Base-by-base conservation (phyloP, 1,140 invertebrate species). In the Hycleus phaleratus region DNA sequence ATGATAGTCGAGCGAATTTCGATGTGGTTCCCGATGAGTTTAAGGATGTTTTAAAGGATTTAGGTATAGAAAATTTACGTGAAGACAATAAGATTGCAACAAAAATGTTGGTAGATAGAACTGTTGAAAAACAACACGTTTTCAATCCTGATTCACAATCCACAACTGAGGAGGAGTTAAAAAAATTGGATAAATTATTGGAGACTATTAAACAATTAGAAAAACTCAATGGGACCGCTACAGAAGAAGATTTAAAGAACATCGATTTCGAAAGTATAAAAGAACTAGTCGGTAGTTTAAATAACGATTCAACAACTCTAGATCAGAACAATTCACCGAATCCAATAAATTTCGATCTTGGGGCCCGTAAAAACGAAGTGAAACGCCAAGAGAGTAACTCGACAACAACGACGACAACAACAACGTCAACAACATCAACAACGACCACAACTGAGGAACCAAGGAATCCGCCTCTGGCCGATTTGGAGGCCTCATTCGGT, bases 401-500 rank as follows among this genome's bases (percentile, higher is more conserved):
- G 11, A 69, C 59, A 39, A 66, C 59, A 9, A 64, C 62, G 26
- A 44, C 57, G 8, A 38, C 61, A 46, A 56, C 51, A 18, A 65
- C 60, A 39, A 66, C 61, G 44, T 65, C 75, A 46, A 70, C 71
- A 39, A 68, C 71, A 10, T 69, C 73, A 44, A 58, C 38, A 8
- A 60, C 25, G 2, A 59, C 49, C 64, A 69, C 40, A 68, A 72
- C 56, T 46, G 71, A 49, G 61, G 71, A 61, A 68, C 68, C 63
- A 49, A 66, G 49, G 1, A 67, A 62, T n/a, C 59, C 81, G 32
- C 83, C 79, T 53, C 66, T 85, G 26, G 71, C 77, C n/a, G 86
- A 86, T 62, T 70, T 91, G 45, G 87, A 85, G 62, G 85, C 83
- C 60, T 90, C 88, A 1, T 91, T 91, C 67, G 88, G 87, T 38